A percentile compares a stretch with the other conserved stretches of the same genome.
phyloP scores from a whole-genome alignment of 2,797 vertebrate genomes.

The Tolypeutes matacus region DNA sequence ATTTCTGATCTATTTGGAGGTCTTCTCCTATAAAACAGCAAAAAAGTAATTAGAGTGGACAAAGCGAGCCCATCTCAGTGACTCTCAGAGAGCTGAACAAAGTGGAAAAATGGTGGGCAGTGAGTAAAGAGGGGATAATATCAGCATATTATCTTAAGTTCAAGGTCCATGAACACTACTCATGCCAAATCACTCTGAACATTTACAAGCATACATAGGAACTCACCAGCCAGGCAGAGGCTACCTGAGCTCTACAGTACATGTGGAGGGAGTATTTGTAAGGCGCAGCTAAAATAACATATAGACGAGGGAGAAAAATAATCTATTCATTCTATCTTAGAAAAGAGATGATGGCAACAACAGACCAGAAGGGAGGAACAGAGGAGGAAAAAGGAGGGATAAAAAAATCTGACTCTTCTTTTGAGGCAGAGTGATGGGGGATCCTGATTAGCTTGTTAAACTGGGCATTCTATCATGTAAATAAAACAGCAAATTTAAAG shows the following conservation, averaged over 20 bases:
- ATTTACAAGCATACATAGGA: background rate
- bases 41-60: background rate
- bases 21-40: conserved; percentile 85
- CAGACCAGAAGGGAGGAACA: background rate
- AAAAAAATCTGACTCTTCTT: background rate
- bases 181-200: background rate
- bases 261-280: conserved; percentile 13
- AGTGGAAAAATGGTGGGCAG: background rate
- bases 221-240: background rate
- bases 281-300: conserved; percentile 64
- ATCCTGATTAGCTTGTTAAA: background rate
- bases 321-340: conserved; percentile 28
- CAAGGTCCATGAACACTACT: background rate
- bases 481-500: background rate
- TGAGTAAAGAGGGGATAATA: background rate
- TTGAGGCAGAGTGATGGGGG: background rate
- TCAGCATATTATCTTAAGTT: background rate
- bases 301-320: conserved; percentile 47
- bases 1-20: conserved; percentile 87
- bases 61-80: background rate
- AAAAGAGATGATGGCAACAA: conserved; percentile 13
- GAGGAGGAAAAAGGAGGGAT: no score
- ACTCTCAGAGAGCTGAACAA: background rate
- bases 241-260: no score
- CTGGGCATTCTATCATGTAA: background rate